phyloP scores from a whole-genome alignment of 2,888 invertebrate genomes.

The Rhagium mordax region DNA sequence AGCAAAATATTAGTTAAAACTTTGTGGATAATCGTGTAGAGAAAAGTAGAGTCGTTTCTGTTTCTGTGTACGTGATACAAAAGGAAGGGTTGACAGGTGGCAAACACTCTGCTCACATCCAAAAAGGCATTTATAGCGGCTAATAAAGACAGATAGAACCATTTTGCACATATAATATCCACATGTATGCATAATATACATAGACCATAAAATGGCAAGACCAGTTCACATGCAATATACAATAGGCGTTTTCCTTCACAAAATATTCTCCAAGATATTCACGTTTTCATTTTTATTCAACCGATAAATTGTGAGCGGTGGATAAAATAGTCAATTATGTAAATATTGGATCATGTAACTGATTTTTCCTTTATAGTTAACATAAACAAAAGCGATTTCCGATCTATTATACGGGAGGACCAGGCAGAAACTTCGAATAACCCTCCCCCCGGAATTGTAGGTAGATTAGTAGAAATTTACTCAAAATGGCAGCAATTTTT shows the following conservation, averaged over 20 bases:
- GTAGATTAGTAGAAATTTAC: no score
- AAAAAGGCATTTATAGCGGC: constrained; percentile 44
- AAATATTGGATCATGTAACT: neutral
- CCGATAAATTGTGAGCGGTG: neutral
- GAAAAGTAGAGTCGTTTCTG: constrained; percentile 17
- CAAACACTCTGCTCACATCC: constrained; percentile 52
- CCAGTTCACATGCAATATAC: constrained; percentile 27
- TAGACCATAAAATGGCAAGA: constrained; percentile 24
- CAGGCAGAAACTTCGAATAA: no score
- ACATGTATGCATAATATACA: constrained; percentile 36
- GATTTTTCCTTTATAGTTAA: neutral
- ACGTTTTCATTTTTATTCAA: neutral
- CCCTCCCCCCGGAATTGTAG: no score
- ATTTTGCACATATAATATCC: constrained; percentile 39
- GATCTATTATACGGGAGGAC: neutral
- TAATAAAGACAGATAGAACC: constrained; percentile 46
- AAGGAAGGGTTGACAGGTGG: constrained; percentile 41
- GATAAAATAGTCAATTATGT: constrained; percentile 17
- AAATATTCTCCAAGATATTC: constrained; percentile 19
- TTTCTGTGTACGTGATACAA: constrained; percentile 29
- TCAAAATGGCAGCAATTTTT: no score
- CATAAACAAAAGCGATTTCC: neutral
- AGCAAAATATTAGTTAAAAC: constrained; percentile 14
- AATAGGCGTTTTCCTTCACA: constrained; percentile 20
- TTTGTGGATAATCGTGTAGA: constrained; percentile 16